Percentiles rank a stretch among this genome's conserved stretches.
phyloP scores from a whole-genome alignment of 2,888 invertebrate genomes.

The Melieria omissa region DNA sequence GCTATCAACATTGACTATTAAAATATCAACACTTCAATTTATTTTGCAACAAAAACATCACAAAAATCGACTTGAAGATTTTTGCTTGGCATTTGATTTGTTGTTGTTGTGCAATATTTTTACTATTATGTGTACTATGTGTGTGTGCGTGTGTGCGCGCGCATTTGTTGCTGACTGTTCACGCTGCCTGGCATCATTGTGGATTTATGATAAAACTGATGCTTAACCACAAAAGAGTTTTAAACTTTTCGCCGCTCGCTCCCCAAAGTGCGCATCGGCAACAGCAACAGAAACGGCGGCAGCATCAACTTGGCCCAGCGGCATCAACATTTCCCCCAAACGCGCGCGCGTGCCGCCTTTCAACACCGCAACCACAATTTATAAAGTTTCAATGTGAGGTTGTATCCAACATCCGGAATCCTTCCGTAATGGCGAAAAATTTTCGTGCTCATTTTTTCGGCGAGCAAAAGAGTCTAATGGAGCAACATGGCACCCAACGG shows the following conservation, averaged over 20 bases:
- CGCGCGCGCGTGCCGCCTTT: slow-evolving; percentile 8
- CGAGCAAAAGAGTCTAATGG: slow-evolving; percentile 15
- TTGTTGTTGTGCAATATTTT: too few species aligned
- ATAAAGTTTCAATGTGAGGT: slow-evolving; percentile 34
- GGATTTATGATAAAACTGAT: slow-evolving; percentile 38
- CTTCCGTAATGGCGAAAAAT: slow-evolving; percentile 25
- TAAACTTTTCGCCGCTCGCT: slow-evolving; percentile 27
- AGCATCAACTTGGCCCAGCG: too few species aligned
- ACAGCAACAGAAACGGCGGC: too few species aligned
- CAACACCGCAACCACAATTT: slow-evolving; percentile 31
- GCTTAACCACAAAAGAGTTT: slow-evolving; percentile 36
- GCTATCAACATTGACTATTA: slow-evolving; percentile 32
- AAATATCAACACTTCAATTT: slow-evolving; percentile 37
- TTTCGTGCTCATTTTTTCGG: background rate
- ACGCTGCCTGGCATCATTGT: slow-evolving; percentile 27
- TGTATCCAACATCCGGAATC: slow-evolving; percentile 34
- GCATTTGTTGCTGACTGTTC: background rate
- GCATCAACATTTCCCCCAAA: background rate
- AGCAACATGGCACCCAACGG: slow-evolving; percentile 19
- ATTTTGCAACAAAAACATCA: slow-evolving; percentile 17
- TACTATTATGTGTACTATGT: too few species aligned
- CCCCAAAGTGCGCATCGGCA: background rate
- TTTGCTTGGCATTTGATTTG: background rate
- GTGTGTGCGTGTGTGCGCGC: too few species aligned
- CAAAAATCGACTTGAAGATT: slow-evolving; percentile 14